A percentile compares a stretch with the other conserved stretches of the same genome.
Evolutionary conservation across 1,140 invertebrate genomes (phyloP).

Genomic region (Drosophila cardini): DNA sequence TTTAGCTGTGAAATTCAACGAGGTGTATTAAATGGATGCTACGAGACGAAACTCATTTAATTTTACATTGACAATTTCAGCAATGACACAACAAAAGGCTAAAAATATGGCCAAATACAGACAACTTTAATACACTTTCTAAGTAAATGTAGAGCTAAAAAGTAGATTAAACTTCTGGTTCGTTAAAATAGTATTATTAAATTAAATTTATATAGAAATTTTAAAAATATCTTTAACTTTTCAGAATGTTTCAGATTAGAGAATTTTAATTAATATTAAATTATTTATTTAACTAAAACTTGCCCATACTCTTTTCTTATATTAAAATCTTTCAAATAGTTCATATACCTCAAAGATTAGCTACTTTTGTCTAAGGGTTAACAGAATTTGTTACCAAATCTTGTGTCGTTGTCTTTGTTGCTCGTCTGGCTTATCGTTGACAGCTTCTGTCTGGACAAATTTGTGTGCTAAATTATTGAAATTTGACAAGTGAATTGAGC

Average conservation of each 20-base stretch:
- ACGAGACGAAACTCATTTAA: slow-evolving; percentile 78
- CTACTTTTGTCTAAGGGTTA: slow-evolving; percentile 41
- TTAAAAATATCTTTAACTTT: no score
- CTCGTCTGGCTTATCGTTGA: slow-evolving; percentile 63
- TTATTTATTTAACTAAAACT: no score
- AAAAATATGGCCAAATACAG: not conserved
- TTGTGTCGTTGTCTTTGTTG: slow-evolving; percentile 32
- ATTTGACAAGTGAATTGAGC: slow-evolving; percentile 60
- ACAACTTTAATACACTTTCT: slow-evolving; percentile 2
- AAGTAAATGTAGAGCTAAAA: not conserved
- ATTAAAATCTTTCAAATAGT: not conserved
- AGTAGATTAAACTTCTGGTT: not conserved
- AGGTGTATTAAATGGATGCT: slow-evolving; percentile 68
- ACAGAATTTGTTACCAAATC: slow-evolving; percentile 25
- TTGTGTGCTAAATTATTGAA: slow-evolving; percentile 64
- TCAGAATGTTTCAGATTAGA: no score
- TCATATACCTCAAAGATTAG: not conserved
- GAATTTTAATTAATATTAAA: no score
- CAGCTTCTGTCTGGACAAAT: slow-evolving; percentile 64
- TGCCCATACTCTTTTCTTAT: no score
- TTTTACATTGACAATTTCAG: slow-evolving; percentile 71
- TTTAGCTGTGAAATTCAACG: slow-evolving; percentile 61
- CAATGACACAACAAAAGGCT: slow-evolving; percentile 20
- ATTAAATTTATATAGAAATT: no score
- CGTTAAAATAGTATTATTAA: no score